Evolutionary conservation across 2,113 vertebrate species (phyloP), one percentile per base, ranked within the genome.

Genomic region (Maccullochella peelii): DNA sequence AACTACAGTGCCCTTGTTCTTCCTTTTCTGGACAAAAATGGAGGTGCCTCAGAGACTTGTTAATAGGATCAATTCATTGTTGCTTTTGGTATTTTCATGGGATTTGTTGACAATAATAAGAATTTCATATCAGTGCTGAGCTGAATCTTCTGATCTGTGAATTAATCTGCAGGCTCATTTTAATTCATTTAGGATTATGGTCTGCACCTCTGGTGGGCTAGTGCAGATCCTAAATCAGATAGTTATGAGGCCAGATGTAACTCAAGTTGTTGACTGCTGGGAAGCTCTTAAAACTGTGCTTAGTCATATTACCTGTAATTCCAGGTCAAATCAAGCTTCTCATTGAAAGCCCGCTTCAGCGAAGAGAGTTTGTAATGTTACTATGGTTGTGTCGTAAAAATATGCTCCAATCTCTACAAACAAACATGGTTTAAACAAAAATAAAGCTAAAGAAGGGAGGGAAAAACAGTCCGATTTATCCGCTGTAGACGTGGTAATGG

Each of bases 301-400:
- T 91, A 93, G 87, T 94, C 92, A 92, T 59, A 86, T 84, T 83
- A 90, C 84, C 87, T 88, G 79, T 79, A 88, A 88, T 86, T 78
- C 85, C 65, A 79, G 58, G n/a, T 92, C 79, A 84, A 88, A 72
- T 82, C 77, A 50, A 73, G 54, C 44, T 44, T 71, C 75, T 79
- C 25, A 66, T 70, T 79, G 57, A 83, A 79, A 55, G 77, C 18
- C 12, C 21, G 68, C 50, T 55, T 42, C 25, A 2, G 20, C 58
- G 42, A 52, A 5, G 30, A 59, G 67, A 47, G 58, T 6, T 30
- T 42, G 49, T 36, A 49, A 74, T 36, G n/a, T 25, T 33, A 52
- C 71, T 38, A 18, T 1, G 36, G 65, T 2, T 44, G 21, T 50
- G 63, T 76, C 18, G 49, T 86, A 72, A 88, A 79, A 90, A 79